Conservation (phyloP, 1,140 invertebrate genomes). For the Drosophila lini region DNA sequence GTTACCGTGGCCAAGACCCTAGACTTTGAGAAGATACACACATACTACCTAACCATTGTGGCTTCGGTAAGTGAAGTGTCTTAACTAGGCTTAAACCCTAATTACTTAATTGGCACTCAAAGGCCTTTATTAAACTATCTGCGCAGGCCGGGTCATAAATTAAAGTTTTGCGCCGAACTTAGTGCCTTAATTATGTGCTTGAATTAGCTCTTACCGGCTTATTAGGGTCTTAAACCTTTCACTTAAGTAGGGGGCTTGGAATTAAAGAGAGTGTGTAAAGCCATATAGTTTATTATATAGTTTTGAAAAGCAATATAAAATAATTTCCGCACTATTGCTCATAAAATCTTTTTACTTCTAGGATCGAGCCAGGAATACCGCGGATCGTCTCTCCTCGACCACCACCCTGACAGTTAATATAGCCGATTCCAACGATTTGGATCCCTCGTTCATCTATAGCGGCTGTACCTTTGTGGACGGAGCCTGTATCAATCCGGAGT, state of each 20-base stretch:
- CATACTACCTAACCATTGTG: slow-evolving; percentile 94
- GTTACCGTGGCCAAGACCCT: slow-evolving; percentile 94
- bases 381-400: slow-evolving; percentile 90
- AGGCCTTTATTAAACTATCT: slow-evolving; percentile 26
- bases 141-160: slow-evolving; percentile 7
- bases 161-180: slow-evolving; percentile 9
- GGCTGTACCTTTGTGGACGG: slow-evolving; percentile 91
- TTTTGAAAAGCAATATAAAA: neutral
- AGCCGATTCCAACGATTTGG: slow-evolving; percentile 94
- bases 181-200: slow-evolving; percentile 14
- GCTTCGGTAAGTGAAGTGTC: slow-evolving; percentile 91
- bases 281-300: slow-evolving; percentile 4
- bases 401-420: slow-evolving; percentile 94
- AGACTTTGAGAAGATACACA: slow-evolving; percentile 95
- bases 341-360: slow-evolving; percentile 81
- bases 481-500: slow-evolving; percentile 93
- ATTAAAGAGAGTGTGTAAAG: slow-evolving; percentile 1
- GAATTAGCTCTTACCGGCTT: slow-evolving; percentile 17
- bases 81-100: slow-evolving; percentile 8
- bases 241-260: neutral
- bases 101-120: slow-evolving; percentile 32
- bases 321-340: neutral
- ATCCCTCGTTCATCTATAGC: slow-evolving; percentile 94
- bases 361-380: slow-evolving; percentile 92
- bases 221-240: slow-evolving; percentile 24